Evolutionary conservation across 2,113 vertebrate genomes (phyloP).

Genomic region (Suncus etruscus): DNA sequence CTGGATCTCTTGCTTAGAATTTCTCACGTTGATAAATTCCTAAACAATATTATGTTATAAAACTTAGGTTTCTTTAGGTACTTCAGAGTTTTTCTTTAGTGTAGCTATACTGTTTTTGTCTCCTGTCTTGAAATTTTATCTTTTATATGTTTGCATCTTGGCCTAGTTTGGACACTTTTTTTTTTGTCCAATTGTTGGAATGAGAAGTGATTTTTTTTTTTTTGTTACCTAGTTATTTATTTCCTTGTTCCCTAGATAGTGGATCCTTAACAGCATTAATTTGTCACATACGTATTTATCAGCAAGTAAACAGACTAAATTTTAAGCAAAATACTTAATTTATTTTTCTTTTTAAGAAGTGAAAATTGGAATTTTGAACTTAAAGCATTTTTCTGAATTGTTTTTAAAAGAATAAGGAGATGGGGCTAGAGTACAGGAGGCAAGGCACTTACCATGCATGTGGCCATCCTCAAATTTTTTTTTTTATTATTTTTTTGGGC

Average conservation of each 20-base stretch:
- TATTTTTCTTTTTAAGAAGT: not conserved
- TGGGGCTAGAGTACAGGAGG: no score
- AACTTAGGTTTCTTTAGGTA: not conserved
- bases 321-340: conserved; percentile 22
- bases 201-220: not conserved
- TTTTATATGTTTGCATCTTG: not conserved
- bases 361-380: no score
- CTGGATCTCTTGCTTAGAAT: not conserved
- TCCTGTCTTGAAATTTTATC: not conserved
- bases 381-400: no score
- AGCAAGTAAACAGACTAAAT: not conserved
- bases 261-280: not conserved
- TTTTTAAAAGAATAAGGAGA: not conserved
- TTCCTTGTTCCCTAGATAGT: not conserved
- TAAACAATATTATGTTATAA: not conserved
- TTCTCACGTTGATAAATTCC: no score
- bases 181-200: not conserved
- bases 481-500: no score
- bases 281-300: not conserved
- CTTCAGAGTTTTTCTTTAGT: not conserved
- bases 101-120: no score
- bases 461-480: no score
- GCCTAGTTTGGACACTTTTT: not conserved
- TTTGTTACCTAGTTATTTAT: not conserved
- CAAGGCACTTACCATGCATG: no score